Evolutionary conservation across 1,140 invertebrate species (phyloP).

Genomic region (Drosophila serrata): DNA sequence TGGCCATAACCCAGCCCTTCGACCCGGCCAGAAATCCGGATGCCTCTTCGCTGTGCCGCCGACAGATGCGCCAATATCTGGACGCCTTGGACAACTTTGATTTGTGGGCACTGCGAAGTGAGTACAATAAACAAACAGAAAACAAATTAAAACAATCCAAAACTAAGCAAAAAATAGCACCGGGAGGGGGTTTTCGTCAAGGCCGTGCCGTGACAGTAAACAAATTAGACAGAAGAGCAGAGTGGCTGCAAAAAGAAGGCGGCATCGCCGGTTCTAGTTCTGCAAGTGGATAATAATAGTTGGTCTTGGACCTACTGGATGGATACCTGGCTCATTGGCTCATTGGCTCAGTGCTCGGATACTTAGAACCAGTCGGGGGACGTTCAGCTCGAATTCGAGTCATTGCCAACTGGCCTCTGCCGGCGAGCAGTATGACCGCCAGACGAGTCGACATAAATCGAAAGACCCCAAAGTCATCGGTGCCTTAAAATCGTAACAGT

Average conservation of each 20-base stretch:
- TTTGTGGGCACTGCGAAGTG: constrained; percentile 83
- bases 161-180: background rate
- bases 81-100: constrained; percentile 79
- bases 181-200: background rate
- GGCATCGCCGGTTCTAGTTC: constrained; percentile 35
- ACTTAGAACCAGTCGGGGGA: constrained; percentile 38
- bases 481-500: constrained; percentile 60
- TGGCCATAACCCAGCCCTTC: constrained; percentile 74
- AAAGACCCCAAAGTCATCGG: constrained; percentile 77
- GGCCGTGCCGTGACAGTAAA: constrained; percentile 15
- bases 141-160: too few relatives aligned
- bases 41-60: constrained; percentile 68
- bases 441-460: constrained; percentile 75
- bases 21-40: constrained; percentile 71
- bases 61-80: constrained; percentile 70
- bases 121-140: constrained; percentile 36
- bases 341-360: background rate
- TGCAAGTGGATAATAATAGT: constrained; percentile 35
- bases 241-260: background rate
- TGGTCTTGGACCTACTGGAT: background rate
- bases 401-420: constrained; percentile 70
- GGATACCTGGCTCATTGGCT: background rate
- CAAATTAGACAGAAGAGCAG: constrained; percentile 31
- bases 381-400: constrained; percentile 62
- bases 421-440: constrained; percentile 58